Base-by-base conservation (phyloP, 2,113 vertebrate genomes). In the Atlantisia rogersi region DNA sequence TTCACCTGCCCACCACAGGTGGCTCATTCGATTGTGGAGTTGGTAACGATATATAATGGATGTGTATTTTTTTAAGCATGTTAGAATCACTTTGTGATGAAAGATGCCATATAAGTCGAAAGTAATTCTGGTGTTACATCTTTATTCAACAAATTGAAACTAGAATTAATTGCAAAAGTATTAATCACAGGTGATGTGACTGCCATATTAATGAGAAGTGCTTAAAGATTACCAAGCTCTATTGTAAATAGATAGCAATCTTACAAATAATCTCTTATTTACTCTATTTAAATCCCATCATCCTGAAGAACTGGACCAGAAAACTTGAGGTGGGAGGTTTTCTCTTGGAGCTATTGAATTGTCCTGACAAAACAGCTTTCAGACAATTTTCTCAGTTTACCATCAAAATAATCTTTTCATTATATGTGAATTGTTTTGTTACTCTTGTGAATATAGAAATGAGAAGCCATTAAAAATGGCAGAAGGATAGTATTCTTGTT, bases 191-290 rank as follows among this genome's bases (percentile, higher is more conserved):
- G 50, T 87, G 83, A 91, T 82, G 37, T 76, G 79, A 69, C 15
- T 92, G 69, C 78, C 75, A n/a, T 59, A 37, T 76, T 89, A 77
- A 84, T 91, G 63, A 88, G 77, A 92, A 85, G 9, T 82, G 42
- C 75, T 50, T 80, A 59, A 95, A 80, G 53, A 80, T 90, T 80
- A 76, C 46, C 78, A 78, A 86, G n/a, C 55, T 91, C 40, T 93
- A 12, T 59, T 87, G 60, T 53, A 87, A 92, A 92, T 60, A 83
- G 58, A 58, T 29, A 39, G 28, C 39, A 55, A 71, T 89, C 50
- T 79, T 24, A 37, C 39, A n/a, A 88, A 85, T 87, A 48, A 48
- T 48, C 55, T 12, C 28, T 58, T 91, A 50, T 89, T 90, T 82
- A 82, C 53, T 76, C n/a, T 65, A 1, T 88, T 83, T 76, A 76